Evolutionary conservation across 2,113 vertebrate species (phyloP).

Genomic region (Propithecus coquereli): DNA sequence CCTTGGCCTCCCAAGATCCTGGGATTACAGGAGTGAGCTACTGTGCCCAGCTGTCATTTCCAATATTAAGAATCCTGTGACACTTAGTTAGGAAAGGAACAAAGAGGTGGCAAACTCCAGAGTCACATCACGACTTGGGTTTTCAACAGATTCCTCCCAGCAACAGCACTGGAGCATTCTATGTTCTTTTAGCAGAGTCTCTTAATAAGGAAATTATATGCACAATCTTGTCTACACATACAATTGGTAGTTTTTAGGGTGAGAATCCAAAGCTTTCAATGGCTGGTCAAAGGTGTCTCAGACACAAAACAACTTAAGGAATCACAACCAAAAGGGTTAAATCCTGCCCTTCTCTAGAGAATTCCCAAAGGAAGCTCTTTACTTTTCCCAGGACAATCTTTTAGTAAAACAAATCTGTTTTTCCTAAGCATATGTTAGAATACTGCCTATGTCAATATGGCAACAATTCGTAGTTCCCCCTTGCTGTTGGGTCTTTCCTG

Average conservation of each 20-base stretch:
- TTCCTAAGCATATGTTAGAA: not conserved
- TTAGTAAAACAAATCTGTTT: constrained; percentile 8
- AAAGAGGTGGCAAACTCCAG: not conserved
- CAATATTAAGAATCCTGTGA: not conserved
- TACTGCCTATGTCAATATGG: not conserved
- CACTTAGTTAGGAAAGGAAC: not conserved
- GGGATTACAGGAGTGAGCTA: too few relatives aligned
- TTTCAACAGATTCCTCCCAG: not conserved
- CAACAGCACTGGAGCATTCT: not conserved
- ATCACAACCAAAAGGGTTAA: not conserved
- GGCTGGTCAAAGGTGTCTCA: not conserved
- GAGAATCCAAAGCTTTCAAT: not conserved
- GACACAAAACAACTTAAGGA: not conserved
- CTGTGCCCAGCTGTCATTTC: too few relatives aligned
- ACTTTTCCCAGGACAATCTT: not conserved
- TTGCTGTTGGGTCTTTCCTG: not conserved
- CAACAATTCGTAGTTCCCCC: not conserved
- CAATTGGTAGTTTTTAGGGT: not conserved
- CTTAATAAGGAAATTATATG: not conserved
- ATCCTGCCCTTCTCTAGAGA: not conserved
- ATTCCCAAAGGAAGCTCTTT: not conserved
- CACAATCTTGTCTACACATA: not conserved
- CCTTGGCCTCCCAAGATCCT: too few relatives aligned
- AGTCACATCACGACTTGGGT: not conserved
- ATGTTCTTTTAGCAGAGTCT: not conserved